Percentiles rank a stretch among this genome's conserved stretches.
phyloP scores from a whole-genome alignment of 2,797 vertebrate genomes.

The Cephalopachus bancanus region DNA sequence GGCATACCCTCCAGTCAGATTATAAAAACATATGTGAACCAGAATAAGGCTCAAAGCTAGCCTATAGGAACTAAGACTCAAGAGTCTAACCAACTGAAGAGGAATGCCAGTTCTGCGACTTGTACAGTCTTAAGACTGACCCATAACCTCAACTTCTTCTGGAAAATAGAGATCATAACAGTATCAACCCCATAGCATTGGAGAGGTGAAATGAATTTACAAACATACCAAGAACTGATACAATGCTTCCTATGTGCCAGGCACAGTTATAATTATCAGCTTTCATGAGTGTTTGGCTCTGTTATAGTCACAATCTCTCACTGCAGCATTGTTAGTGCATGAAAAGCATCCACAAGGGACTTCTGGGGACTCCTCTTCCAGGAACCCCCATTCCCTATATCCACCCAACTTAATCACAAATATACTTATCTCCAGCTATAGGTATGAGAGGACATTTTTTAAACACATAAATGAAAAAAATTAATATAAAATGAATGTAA shows the following conservation, averaged over 20 bases:
- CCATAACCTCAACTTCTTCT: not conserved
- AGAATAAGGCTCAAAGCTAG: not conserved
- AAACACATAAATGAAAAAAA: not conserved
- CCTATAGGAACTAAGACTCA: not conserved
- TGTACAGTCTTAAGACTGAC: not conserved
- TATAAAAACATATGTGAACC: not conserved
- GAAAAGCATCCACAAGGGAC: not conserved
- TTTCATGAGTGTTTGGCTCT: not conserved
- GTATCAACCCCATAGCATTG: not conserved
- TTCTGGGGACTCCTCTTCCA: not conserved
- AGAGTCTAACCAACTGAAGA: not conserved
- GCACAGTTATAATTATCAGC: not conserved
- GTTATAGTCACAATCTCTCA: not conserved
- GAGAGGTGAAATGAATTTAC: not conserved
- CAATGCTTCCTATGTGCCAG: not conserved
- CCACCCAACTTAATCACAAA: not conserved
- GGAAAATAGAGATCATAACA: not conserved
- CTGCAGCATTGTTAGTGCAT: fast-evolving
- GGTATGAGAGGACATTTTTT: not conserved
- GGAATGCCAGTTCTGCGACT: not conserved
- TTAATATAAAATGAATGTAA: not conserved
- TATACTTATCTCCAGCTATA: not conserved
- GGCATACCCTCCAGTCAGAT: not conserved
- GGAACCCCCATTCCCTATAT: not conserved
- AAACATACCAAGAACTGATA: not conserved